A percentile compares a stretch with the other conserved stretches of the same genome.
phyloP scores from a whole-genome alignment of 2,113 vertebrate species.

The Vidua macroura region DNA sequence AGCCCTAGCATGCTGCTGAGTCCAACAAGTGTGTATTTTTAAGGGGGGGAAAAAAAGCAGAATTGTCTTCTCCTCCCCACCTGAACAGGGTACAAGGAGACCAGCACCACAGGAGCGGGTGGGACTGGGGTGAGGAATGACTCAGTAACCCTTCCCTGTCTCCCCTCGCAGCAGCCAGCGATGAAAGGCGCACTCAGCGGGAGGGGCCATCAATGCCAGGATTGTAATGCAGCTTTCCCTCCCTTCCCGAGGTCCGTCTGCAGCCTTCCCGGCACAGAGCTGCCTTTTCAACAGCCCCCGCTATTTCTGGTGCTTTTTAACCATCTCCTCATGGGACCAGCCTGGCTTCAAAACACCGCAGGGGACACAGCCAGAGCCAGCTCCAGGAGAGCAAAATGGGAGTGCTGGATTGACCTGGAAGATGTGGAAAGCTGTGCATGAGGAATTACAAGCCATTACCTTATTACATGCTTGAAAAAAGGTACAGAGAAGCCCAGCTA shows the following conservation, averaged over 20 bases:
- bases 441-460: not conserved
- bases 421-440: accelerated
- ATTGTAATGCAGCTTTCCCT: not conserved
- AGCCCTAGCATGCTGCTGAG: not conserved
- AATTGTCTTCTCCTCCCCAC: not conserved
- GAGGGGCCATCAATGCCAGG: not conserved
- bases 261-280: not conserved
- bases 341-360: not conserved
- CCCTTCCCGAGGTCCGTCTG: not conserved
- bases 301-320: slow-evolving; percentile 4
- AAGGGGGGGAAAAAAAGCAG: not conserved
- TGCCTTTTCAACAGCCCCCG: slow-evolving; percentile 5
- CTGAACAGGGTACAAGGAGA: not conserved
- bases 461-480: not conserved
- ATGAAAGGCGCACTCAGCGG: not conserved
- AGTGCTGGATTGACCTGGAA: not conserved
- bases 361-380: not conserved
- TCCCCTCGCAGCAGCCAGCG: not conserved
- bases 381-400: not conserved
- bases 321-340: not conserved
- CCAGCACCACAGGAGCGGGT: accelerated
- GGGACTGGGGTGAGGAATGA: not conserved
- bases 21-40: not conserved
- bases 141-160: not conserved
- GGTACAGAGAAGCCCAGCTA: not conserved